Conservation (phyloP, 2,888 invertebrate genomes). For the Slavum lentiscoides region DNA sequence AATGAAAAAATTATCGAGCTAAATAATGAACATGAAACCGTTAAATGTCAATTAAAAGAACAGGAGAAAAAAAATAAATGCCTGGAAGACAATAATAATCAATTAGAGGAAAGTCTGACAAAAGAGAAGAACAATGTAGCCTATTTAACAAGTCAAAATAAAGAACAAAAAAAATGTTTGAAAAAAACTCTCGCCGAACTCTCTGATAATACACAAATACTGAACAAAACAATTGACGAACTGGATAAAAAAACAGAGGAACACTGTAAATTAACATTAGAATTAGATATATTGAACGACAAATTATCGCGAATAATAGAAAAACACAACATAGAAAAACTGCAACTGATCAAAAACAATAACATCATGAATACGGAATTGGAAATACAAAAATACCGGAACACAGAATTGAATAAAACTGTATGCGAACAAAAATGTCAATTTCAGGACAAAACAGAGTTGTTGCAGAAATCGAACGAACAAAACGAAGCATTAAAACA, state of each 20-base stretch:
- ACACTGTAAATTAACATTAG: neutral
- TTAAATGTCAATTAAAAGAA: neutral
- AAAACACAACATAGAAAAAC: neutral
- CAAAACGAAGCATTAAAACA: neutral
- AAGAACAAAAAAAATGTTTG: neutral
- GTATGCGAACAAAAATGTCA: neutral
- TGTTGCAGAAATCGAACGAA: neutral
- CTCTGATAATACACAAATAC: neutral
- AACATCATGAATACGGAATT: neutral
- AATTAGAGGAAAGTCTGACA: neutral
- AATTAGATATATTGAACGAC: neutral
- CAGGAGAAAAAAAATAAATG: neutral
- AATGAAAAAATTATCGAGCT: neutral
- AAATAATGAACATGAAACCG: neutral
- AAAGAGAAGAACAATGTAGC: neutral
- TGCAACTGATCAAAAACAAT: neutral
- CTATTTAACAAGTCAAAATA: neutral
- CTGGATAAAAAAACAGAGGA: neutral
- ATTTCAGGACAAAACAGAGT: neutral
- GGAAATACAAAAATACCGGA: neutral
- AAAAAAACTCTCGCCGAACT: neutral
- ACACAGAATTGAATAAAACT: neutral
- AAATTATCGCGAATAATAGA: neutral
- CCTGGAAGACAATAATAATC: neutral
- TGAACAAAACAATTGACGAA: neutral